Conservation (phyloP, 2,888 invertebrate species). For the Cyaniris semiargus region DNA sequence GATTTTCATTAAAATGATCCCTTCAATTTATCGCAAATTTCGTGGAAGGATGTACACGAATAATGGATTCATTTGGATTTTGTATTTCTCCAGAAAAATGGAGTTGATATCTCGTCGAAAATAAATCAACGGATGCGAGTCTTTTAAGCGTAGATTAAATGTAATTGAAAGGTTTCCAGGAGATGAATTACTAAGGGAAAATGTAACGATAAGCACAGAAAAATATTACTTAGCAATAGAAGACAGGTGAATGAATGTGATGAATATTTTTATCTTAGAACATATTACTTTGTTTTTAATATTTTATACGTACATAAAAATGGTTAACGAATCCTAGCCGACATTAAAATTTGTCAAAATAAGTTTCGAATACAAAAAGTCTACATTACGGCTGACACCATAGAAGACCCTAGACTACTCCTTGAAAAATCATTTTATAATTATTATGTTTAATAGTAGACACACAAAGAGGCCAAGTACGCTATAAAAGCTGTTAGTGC, state of each 20-base stretch:
- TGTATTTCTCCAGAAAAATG: not conserved
- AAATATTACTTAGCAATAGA: not conserved
- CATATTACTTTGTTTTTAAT: too few relatives aligned
- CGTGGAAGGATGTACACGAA: not conserved
- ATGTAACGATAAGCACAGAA: not conserved
- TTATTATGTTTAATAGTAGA: not conserved
- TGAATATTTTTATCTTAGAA: not conserved
- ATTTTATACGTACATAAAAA: too few relatives aligned
- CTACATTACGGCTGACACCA: too few relatives aligned
- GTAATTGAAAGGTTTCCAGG: conserved; percentile 11
- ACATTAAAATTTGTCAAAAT: too few relatives aligned
- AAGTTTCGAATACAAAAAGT: too few relatives aligned
- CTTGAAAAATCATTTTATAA: too few relatives aligned
- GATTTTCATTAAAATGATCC: not conserved
- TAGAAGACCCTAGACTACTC: too few relatives aligned
- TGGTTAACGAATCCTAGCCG: too few relatives aligned
- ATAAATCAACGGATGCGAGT: not conserved
- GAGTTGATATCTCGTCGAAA: not conserved
- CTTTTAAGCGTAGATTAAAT: not conserved
- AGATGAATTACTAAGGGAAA: not conserved
- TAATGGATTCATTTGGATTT: not conserved
- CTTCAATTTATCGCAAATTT: not conserved
- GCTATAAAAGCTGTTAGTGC: conserved; percentile 11
- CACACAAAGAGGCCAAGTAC: not conserved
- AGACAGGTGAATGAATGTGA: not conserved